phyloP scores from a whole-genome alignment of 2,797 vertebrate species.

The Phoeniculus purpureus region DNA sequence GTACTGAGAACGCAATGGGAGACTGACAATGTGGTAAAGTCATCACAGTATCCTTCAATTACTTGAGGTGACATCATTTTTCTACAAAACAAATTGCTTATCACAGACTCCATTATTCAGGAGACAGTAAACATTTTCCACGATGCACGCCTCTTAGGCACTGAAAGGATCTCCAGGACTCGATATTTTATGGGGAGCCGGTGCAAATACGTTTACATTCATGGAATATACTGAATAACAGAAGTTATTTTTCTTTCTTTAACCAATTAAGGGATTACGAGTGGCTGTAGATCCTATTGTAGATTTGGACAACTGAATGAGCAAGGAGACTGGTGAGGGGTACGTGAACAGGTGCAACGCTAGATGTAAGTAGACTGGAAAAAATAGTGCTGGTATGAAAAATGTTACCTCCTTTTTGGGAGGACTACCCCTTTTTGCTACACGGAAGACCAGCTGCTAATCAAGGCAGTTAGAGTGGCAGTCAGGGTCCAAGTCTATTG shows the following conservation, averaged over 20 bases:
- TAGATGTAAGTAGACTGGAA: neutral
- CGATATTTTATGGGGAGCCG: fast-evolving
- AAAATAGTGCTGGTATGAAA: neutral
- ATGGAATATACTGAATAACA: neutral
- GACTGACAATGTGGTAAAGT: neutral
- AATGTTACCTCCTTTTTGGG: neutral
- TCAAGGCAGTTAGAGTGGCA: neutral
- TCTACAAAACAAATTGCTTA: slow-evolving; percentile 34
- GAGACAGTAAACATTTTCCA: slow-evolving; percentile 18
- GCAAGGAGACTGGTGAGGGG: neutral
- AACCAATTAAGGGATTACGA: neutral
- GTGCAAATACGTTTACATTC: neutral
- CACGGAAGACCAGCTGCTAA: neutral
- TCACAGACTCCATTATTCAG: slow-evolving; percentile 5
- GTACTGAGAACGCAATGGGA: neutral
- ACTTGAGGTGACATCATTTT: neutral
- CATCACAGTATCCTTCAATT: neutral
- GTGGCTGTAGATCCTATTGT: neutral
- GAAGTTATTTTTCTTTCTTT: neutral
- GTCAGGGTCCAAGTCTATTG: neutral
- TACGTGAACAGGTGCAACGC: neutral
- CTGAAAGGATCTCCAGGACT: neutral
- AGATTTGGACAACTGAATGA: neutral
- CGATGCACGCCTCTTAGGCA: neutral
- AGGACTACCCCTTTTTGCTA: neutral